phyloP scores from a whole-genome alignment of 1,140 invertebrate species.

The Dendroctonus valens region DNA sequence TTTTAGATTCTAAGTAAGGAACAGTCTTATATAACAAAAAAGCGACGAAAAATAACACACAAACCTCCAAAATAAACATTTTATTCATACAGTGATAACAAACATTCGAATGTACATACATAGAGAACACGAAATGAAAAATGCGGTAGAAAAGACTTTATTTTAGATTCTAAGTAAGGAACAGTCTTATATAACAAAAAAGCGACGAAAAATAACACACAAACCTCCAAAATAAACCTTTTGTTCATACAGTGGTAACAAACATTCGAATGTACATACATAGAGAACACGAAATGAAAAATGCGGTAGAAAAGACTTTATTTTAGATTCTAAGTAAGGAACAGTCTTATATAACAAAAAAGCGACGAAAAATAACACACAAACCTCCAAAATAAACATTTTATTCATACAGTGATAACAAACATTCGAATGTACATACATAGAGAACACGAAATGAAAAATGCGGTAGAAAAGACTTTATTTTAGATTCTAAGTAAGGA shows the following conservation, averaged over 20 bases:
- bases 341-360: background rate
- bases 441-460: too few species aligned
- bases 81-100: background rate
- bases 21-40: slow-evolving; percentile 11
- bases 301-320: background rate
- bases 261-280: background rate
- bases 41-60: background rate
- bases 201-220: background rate
- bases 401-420: background rate
- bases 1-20: slow-evolving; percentile 1
- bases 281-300: too few species aligned
- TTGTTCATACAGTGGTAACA: background rate
- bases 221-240: background rate
- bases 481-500: slow-evolving; percentile 1
- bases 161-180: slow-evolving; percentile 1
- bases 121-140: too few species aligned
- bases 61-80: background rate
- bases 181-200: background rate
- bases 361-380: background rate
- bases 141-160: background rate
- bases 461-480: background rate
- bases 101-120: background rate
- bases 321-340: slow-evolving; percentile 1
- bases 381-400: background rate
- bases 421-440: background rate